Evolutionary conservation across 2,113 vertebrate species (phyloP).

Genomic region (Notarius lentiginosus): DNA sequence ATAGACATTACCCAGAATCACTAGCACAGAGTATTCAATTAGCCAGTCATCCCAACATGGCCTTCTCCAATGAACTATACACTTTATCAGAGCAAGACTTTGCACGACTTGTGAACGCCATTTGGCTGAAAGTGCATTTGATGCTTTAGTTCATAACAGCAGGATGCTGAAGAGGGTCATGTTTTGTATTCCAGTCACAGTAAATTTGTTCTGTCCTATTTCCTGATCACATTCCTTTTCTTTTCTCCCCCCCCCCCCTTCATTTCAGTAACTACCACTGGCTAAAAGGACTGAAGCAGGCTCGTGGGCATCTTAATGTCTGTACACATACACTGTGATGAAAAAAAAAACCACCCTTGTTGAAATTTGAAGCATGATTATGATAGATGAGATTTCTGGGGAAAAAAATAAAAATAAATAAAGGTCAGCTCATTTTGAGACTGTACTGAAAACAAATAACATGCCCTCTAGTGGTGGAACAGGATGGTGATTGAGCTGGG

Average conservation of each 20-base stretch:
- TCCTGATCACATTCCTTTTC: neutral
- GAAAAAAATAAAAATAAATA: neutral
- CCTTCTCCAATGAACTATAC: conserved; percentile 9
- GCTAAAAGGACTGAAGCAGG: neutral
- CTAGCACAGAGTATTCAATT: conserved; percentile 5
- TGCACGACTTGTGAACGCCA: neutral
- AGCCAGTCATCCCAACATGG: conserved; percentile 1
- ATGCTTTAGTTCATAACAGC: neutral
- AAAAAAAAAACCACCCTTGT: neutral
- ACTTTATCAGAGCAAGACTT: neutral
- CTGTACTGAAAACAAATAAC: neutral
- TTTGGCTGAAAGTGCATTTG: neutral
- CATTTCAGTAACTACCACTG: neutral
- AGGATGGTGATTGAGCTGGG: neutral
- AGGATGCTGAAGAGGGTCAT: neutral
- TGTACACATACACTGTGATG: neutral
- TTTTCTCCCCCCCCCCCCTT: neutral
- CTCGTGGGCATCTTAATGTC: neutral
- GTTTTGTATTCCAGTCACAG: neutral
- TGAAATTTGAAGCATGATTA: conserved; percentile 38
- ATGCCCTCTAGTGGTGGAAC: conserved; percentile 47
- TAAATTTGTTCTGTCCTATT: neutral
- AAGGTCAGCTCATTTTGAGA: neutral
- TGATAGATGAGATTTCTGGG: neutral
- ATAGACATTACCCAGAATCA: conserved; percentile 23